A percentile compares a stretch with the other conserved stretches of the same genome.
Conservation (phyloP, 2,113 vertebrate species). For the Ifrita kowaldi region DNA sequence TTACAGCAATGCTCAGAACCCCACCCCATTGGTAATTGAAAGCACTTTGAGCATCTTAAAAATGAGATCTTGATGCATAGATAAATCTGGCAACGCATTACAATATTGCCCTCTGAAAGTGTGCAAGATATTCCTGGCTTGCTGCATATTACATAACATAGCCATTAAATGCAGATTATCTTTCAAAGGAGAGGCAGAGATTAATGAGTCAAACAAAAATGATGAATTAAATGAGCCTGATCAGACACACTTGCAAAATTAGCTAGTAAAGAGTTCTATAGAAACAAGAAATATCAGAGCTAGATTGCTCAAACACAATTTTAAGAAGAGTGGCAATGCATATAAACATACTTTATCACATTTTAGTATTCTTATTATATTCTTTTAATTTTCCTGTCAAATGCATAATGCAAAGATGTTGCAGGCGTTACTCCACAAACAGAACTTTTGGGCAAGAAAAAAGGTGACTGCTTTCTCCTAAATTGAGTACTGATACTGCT, state of each 20-base stretch:
- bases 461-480: not conserved
- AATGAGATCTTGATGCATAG: slow-evolving; percentile 53
- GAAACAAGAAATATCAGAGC: slow-evolving; percentile 54
- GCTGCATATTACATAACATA: slow-evolving; percentile 64
- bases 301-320: slow-evolving; percentile 56
- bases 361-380: not conserved
- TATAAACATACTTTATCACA: slow-evolving; percentile 36
- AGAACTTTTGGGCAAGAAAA: not conserved
- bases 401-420: not conserved
- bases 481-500: not conserved
- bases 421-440: not conserved
- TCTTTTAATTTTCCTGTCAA: not conserved
- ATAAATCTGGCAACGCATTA: slow-evolving; percentile 41
- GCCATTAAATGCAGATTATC: slow-evolving; percentile 70
- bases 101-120: slow-evolving; percentile 26
- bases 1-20: slow-evolving; percentile 18
- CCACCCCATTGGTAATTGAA: slow-evolving; percentile 46
- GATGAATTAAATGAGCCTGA: slow-evolving; percentile 63
- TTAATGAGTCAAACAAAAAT: slow-evolving; percentile 72
- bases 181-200: slow-evolving; percentile 68
- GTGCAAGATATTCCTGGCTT: slow-evolving; percentile 37
- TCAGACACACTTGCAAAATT: slow-evolving; percentile 59
- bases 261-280: slow-evolving; percentile 37
- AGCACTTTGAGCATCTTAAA: slow-evolving; percentile 46
- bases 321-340: slow-evolving; percentile 25